Evolutionary conservation across 2,113 vertebrate genomes (phyloP), one percentile per base, ranked within the genome.

Genomic region (Laticauda colubrina): DNA sequence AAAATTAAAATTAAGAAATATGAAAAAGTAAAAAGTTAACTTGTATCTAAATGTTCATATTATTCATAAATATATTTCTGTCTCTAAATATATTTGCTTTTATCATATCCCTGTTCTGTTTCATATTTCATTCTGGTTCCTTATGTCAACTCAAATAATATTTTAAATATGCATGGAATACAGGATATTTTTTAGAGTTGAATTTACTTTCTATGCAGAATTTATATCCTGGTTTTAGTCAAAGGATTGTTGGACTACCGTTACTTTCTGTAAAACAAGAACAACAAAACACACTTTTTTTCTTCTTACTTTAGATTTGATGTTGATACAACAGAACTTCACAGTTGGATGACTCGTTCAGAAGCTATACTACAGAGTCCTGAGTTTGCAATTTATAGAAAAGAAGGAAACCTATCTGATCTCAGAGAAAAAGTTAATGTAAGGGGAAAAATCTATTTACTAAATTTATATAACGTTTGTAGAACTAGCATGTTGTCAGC

Each of bases 281-380:
- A 94, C 56, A 18, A 15, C 88, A 94, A 94, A 29, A 69, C 18
- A 29, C 29, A 87, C 0, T 92, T 24, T 85, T 0, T 93, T 93
- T 95, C 89, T 95, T 20, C 94, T 85, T 95, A 18, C 90, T 88
- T 64, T 96, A 99, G 99, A 97, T 99, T 99, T 97, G 99, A 99
- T 93, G 98, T 98, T 0, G 99, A 99, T 94, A 99, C 98, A 94
- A 99, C 99, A 23, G 99, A 99, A 97, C 98, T 99, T 75, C 99
- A 99, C 96, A 99, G 99, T 94, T 99, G 99, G 98, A 99, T 99
- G 98, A 99, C 99, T 26, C 98, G 99, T 1, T 99, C 99, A 3
- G 99, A 99, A 97, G 99, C 98, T 48, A 97, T 98, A 95, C 97
- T 99, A 29, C 99, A 99, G 96, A 99, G 98, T 95, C 98, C 99